A percentile compares a stretch with the other conserved stretches of the same genome.
Evolutionary conservation across 2,113 vertebrate species (phyloP).

Genomic region (Paramormyrops kingsleyae): DNA sequence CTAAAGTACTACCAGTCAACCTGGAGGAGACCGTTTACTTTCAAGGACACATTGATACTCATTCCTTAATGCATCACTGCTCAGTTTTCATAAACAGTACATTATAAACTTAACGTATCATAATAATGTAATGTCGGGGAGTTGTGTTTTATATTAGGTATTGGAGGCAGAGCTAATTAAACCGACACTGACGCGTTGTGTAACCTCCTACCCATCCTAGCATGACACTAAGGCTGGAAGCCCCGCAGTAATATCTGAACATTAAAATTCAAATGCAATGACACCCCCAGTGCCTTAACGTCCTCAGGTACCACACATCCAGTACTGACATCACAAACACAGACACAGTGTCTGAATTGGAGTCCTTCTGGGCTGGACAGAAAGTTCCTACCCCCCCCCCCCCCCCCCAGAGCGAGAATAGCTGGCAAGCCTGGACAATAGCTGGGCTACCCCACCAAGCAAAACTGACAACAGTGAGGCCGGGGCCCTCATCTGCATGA

Average conservation of each 20-base stretch:
- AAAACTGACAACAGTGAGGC: slow-evolving; percentile 34
- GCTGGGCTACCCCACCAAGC: not conserved
- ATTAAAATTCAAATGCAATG: not conserved
- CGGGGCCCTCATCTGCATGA: slow-evolving; percentile 66
- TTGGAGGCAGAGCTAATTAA: not conserved
- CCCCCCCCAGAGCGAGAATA: slow-evolving; percentile 31
- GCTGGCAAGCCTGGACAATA: slow-evolving; percentile 56
- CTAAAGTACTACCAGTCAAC: not conserved
- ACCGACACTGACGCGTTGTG: not conserved
- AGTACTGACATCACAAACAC: not conserved
- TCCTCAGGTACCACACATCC: slow-evolving; percentile 16
- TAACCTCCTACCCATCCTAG: not conserved
- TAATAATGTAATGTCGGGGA: not conserved
- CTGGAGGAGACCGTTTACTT: not conserved
- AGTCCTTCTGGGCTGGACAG: slow-evolving; percentile 9
- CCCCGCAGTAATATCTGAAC: not conserved
- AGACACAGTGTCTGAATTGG: not conserved
- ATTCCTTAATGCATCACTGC: not conserved
- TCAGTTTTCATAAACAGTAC: not conserved
- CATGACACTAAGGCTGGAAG: not conserved
- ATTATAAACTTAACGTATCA: not conserved
- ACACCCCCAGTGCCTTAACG: not conserved
- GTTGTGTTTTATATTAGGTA: not conserved
- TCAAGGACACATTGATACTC: not conserved
- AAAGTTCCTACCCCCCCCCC: not conserved